Percentiles rank a stretch among this genome's conserved stretches.
phyloP scores from a whole-genome alignment of 2,797 vertebrate species.

The Acanthis flammea region DNA sequence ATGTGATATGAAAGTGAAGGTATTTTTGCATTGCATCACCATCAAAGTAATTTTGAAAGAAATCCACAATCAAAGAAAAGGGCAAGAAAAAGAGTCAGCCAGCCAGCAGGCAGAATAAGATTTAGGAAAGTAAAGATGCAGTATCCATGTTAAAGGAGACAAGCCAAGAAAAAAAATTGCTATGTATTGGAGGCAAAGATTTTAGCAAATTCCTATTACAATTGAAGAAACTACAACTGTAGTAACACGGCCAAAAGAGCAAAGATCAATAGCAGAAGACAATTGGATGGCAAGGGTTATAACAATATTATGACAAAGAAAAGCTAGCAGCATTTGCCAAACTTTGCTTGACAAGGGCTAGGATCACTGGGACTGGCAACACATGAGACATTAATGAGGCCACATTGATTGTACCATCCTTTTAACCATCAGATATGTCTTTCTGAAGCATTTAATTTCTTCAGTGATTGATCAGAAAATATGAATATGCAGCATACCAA shows the following conservation, averaged over 20 bases:
- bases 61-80: not conserved
- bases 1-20: not conserved
- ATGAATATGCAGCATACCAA: not conserved
- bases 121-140: not conserved
- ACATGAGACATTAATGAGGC: not conserved
- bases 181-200: not conserved
- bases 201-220: not conserved
- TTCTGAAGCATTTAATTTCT: not conserved
- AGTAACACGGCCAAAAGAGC: not conserved
- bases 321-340: not conserved
- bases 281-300: not conserved
- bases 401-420: not conserved
- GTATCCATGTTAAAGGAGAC: not conserved
- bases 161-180: slow-evolving; percentile 5
- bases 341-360: not conserved
- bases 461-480: not conserved
- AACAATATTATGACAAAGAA: not conserved
- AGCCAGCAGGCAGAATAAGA: not conserved
- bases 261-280: not conserved
- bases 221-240: not conserved
- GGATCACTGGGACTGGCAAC: not conserved
- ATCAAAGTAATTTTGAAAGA: not conserved
- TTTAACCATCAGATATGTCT: not conserved
- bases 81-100: not conserved
- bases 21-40: not conserved